Conservation (phyloP, 1,140 invertebrate species). For the Oryctes rhinoceros region DNA sequence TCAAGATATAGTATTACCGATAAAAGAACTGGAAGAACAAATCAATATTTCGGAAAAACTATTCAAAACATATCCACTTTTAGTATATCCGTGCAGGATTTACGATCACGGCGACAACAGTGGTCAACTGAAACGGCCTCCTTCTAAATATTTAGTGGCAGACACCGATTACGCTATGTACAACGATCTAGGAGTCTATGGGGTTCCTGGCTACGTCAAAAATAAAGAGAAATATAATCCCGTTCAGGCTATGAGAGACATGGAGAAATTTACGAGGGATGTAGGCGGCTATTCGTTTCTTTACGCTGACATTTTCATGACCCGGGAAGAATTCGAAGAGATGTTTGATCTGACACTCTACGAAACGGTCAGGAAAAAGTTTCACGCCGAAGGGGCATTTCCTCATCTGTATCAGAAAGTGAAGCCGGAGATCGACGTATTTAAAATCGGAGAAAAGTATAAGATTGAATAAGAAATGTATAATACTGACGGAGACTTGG, state of each 20-base stretch:
- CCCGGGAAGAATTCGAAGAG: conserved; percentile 65
- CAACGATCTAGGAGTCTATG: conserved; percentile 68
- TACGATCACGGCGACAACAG: conserved; percentile 64
- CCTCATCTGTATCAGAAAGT: conserved; percentile 68
- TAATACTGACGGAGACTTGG: neutral
- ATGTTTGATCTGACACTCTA: conserved; percentile 66
- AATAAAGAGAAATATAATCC: conserved; percentile 64
- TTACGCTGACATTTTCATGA: conserved; percentile 75
- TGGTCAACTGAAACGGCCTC: conserved; percentile 62
- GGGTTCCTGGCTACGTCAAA: conserved; percentile 66
- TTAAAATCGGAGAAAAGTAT: conserved; percentile 66
- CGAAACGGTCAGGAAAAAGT: conserved; percentile 63
- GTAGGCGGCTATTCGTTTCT: conserved; percentile 68
- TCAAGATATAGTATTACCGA: conserved; percentile 68
- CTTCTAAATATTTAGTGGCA: conserved; percentile 62
- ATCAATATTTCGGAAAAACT: conserved; percentile 63
- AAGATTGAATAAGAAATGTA: conserved; percentile 46
- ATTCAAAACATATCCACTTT: conserved; percentile 65
- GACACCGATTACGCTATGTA: conserved; percentile 65
- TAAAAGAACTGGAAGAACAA: conserved; percentile 65
- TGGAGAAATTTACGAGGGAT: conserved; percentile 67
- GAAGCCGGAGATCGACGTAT: conserved; percentile 75
- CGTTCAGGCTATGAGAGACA: conserved; percentile 64
- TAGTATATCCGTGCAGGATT: conserved; percentile 67
- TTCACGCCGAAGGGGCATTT: conserved; percentile 64